Base-by-base conservation (phyloP, 2,113 vertebrate genomes). In the Phalacrocorax brasilianus region DNA sequence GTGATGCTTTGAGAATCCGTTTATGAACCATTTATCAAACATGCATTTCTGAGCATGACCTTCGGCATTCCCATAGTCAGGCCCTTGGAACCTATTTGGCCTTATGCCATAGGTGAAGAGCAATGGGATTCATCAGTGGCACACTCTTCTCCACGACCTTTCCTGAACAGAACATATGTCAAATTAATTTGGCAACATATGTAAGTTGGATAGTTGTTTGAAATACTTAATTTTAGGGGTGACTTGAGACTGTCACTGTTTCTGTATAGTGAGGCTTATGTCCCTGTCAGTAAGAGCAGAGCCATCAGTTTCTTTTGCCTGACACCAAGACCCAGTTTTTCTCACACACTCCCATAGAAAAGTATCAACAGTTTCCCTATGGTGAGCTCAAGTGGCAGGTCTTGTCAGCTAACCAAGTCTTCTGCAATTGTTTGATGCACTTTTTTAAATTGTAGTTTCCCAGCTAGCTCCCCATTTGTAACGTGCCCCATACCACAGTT, bases 41-140 rank as follows among this genome's bases (percentile, higher is more conserved):
- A 61, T 9, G 1, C 3, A 6, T 86, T 91, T 80, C 49, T 1
- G 22, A 65, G 30, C 73, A 70, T 66, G 15, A 40, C 7, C 35
- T 82, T 58, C 56, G 49, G 5, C 15, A 38, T 66, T 85, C 13
- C 63, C 5, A 8, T 13, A 55, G 22, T 65, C 22, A 68, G 32
- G 58, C 83, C 23, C 23, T 50, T 33, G 58, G 10, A 79, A 52
- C 13, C 0, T 77, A 83, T 88, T 59, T 76, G 10, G 10, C 40
- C 35, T 68, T 65, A 27, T 0, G 1, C 24, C 0, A 0, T 15
- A 70, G 26, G 2, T 6, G 9, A 24, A 63, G 28, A 74, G 38
- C 45, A 66, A 28, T 45, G 35, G 21, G 16, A 73, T 89, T 89
- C 14, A 49, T 70, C 71, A 33, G 33, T 63, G 50, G 6, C 38